Conservation (phyloP, 2,888 invertebrate genomes). For the Cataglyphis cursor region DNA sequence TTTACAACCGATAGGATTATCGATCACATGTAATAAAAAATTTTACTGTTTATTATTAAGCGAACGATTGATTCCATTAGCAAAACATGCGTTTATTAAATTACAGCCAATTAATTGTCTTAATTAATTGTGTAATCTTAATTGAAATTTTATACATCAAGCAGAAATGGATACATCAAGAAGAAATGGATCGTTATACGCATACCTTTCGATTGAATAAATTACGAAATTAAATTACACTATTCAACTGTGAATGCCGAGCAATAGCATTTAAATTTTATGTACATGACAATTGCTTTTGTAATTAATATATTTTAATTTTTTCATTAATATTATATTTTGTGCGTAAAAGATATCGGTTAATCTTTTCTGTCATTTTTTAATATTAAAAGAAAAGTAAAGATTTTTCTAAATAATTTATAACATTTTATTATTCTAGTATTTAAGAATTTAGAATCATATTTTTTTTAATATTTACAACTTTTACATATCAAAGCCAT, state of each 20-base stretch:
- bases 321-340: not conserved
- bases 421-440: not conserved
- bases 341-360: not conserved
- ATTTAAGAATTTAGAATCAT: not conserved
- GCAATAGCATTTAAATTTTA: not conserved
- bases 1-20: not conserved
- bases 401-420: not conserved
- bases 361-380: not conserved
- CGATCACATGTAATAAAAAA: not conserved
- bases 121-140: too few species aligned
- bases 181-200: slow-evolving; percentile 6
- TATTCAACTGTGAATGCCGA: not conserved
- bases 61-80: slow-evolving; percentile 8
- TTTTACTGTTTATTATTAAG: not conserved
- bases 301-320: slow-evolving; percentile 7
- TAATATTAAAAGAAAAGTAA: not conserved
- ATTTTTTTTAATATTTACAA: not conserved
- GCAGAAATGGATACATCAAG: not conserved
- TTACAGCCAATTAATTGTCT: too few species aligned
- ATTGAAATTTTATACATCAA: not conserved
- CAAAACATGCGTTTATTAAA: slow-evolving; percentile 6
- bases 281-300: not conserved
- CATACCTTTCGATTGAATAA: not conserved
- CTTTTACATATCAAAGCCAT: not conserved
- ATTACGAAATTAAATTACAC: not conserved